Evolutionary conservation across 2,797 vertebrate genomes (phyloP).

Genomic region (Streptopelia turtur): DNA sequence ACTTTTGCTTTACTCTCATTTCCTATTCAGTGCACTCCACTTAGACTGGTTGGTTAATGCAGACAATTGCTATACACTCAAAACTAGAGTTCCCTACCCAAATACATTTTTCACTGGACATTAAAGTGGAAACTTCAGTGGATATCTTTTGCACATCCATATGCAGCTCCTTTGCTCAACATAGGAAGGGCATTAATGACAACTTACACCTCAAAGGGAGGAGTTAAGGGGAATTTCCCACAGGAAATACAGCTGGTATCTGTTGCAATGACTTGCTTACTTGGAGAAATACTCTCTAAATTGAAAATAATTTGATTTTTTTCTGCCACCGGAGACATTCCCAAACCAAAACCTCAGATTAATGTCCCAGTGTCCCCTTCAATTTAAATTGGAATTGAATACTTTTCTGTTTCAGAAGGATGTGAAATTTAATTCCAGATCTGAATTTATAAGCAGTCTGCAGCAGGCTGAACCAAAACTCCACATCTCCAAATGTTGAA

Average conservation of each 20-base stretch:
- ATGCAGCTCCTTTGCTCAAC: conserved; percentile 36
- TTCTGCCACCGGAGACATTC: background rate
- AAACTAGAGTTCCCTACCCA: conserved; percentile 61
- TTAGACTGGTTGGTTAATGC: conserved; percentile 55
- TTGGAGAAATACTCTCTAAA: conserved; percentile 39
- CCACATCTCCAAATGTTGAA: background rate
- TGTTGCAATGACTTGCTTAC: conserved; percentile 14
- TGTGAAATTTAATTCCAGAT: conserved; percentile 18
- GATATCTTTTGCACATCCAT: conserved; percentile 29
- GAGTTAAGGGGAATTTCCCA: conserved; percentile 55
- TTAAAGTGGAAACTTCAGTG: conserved; percentile 57
- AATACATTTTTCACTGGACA: conserved; percentile 69
- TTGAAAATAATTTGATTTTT: conserved; percentile 45
- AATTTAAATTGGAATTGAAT: conserved; percentile 55
- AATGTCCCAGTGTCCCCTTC: conserved; percentile 42
- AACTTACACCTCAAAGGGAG: conserved; percentile 7
- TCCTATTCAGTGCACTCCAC: conserved; percentile 63
- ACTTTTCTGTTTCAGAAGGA: conserved; percentile 23
- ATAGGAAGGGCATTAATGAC: conserved; percentile 25
- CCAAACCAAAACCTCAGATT: conserved; percentile 30
- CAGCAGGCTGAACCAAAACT: background rate
- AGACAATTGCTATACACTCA: conserved; percentile 50
- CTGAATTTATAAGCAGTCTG: conserved; percentile 19
- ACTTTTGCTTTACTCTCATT: conserved; percentile 64
- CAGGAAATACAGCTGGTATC: conserved; percentile 9